phyloP scores from a whole-genome alignment of 2,113 vertebrate species.

The Lichenostomus cassidix region DNA sequence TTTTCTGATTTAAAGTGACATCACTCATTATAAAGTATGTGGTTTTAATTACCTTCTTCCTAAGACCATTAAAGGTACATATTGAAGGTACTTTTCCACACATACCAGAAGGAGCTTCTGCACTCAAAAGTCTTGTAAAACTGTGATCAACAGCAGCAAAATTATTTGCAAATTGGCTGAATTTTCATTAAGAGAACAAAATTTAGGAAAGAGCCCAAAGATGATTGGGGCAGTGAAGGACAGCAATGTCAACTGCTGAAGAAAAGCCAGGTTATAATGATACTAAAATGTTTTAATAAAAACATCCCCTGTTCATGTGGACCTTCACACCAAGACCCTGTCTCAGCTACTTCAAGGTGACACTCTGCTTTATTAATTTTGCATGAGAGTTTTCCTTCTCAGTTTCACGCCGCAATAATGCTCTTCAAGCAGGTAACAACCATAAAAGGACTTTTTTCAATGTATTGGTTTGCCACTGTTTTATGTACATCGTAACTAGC shows the following conservation, averaged over 20 bases:
- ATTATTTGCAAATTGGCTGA: background rate
- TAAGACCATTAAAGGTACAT: background rate
- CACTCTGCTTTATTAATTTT: background rate
- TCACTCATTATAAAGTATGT: background rate
- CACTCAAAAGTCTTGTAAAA: background rate
- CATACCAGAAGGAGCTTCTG: background rate
- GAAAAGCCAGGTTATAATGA: background rate
- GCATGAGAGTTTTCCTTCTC: background rate
- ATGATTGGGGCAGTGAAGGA: no score
- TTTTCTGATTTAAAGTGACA: background rate
- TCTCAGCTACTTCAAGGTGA: background rate
- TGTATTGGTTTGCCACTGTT: background rate
- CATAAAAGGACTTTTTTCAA: background rate
- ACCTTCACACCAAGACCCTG: background rate
- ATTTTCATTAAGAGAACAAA: background rate
- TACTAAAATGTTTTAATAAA: background rate
- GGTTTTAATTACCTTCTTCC: background rate
- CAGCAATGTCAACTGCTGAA: background rate
- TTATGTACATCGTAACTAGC: background rate
- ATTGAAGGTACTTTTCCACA: background rate
- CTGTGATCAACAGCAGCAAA: background rate
- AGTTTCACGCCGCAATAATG: background rate
- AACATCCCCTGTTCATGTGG: fast-evolving
- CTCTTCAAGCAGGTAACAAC: background rate
- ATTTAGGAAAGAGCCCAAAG: background rate